phyloP scores from a whole-genome alignment of 2,888 invertebrate species.

The Sphecodes monilicornis region DNA sequence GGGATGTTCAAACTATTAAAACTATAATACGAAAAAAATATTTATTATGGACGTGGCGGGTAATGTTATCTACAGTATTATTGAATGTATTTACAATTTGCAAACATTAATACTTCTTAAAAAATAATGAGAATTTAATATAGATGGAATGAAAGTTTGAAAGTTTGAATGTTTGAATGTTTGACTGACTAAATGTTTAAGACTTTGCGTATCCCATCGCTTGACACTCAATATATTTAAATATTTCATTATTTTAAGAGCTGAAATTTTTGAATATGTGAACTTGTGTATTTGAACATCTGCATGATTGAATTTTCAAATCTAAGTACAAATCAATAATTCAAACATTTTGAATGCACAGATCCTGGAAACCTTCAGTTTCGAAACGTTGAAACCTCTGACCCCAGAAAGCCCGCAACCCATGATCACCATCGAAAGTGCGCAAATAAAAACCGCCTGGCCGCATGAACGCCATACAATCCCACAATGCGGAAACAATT shows the following conservation, averaged over 20 bases:
- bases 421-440: not conserved
- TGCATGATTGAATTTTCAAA: too few species aligned
- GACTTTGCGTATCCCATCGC: too few species aligned
- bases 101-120: too few species aligned
- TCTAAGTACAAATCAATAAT: too few species aligned
- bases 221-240: too few species aligned
- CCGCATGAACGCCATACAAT: not conserved
- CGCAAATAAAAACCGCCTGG: not conserved
- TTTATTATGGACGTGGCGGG: too few species aligned
- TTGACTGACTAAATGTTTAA: not conserved
- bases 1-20: too few species aligned
- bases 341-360: not conserved
- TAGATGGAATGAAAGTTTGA: too few species aligned
- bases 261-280: not conserved
- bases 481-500: conserved; percentile 23
- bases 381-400: not conserved
- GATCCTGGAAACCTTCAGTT: not conserved
- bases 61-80: too few species aligned
- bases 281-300: not conserved
- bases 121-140: too few species aligned
- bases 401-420: not conserved
- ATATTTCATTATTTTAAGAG: not conserved
- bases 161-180: not conserved
- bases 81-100: too few species aligned
- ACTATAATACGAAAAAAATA: too few species aligned